Base-by-base conservation (phyloP, 2,113 vertebrate genomes). In the Anas platyrhynchos region DNA sequence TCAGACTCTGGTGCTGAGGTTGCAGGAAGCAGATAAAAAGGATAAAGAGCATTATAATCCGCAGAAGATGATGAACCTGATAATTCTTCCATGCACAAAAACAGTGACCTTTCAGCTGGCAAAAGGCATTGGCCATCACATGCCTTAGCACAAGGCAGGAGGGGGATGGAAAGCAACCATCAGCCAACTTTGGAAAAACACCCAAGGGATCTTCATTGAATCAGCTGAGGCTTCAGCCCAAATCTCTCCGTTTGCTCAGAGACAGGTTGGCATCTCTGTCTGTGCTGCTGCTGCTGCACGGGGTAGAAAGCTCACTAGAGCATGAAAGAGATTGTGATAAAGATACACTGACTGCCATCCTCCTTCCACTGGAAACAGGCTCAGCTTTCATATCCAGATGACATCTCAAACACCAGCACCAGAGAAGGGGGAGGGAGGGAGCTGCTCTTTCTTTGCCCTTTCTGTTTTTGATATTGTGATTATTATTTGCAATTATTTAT, bases 311-410 rank as follows among this genome's bases (percentile, higher is more conserved):
- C 93, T 94, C 91, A 94, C 63, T 23, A 3, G 94, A 96, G 93
- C 96, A 96, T 96, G 96, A 97, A 97, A 95, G 89, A 96, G 85
- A 93, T 59, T 59, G 91, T 95, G 95, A 97, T 96, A 94, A 95
- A 97, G 96, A 97, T 85, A 67, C 94, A 96, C 77, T 85, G 91
- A 32, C 89, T 96, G 93, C 94, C 93, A 94, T 92, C 69, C 94
- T 94, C 85, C 77, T 88, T 96, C 61, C 59, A 68, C 56, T 77
- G 89, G 83, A 86, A 97, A 62, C 43, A 48, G 89, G 48, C 83
- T 92, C 79, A 76, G 34, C 67, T 91, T 72, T 94, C 92, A 44
- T 29, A 92, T 36, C 54, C 11, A 36, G 71, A 75, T 83, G 72
- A 92, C 91, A 94, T 89, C 91, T 94, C 92, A 91, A 88, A 92